Base-by-base conservation (phyloP, 1,140 invertebrate genomes). In the Tetramorium alpestre region DNA sequence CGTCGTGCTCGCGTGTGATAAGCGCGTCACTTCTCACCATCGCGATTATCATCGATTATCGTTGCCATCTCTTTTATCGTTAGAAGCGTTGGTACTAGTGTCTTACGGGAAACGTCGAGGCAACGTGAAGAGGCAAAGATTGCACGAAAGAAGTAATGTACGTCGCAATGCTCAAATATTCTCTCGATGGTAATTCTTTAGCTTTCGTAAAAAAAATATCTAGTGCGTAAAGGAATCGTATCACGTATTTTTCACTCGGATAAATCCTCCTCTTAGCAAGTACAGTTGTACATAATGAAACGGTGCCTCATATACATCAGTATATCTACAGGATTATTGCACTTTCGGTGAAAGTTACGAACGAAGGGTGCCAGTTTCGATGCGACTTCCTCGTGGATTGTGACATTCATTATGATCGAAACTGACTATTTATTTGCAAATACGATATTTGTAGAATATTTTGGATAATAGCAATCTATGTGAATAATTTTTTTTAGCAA, bases 191-290 rank as follows among this genome's bases (percentile, higher is more conserved):
- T 81, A 69, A 84, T 75, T 25, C 80, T 84, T 8, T 73, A 84
- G 25, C 69, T 62, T 84, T 84, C 51, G 5, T 84, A 75, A 84
- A 84, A 62, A 60, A 13, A 0, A 44, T 62, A 49, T 1, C 2
- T 84, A 84, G 25, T 18, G 6, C 49, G 10, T 54, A 49, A 89
- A 88, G 41, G 44, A 44, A 51, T 88, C 58, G n/a, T 88, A 28
- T 22, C 56, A 80, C 44, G 56, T 90, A 89, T 89, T 89, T 89
- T 89, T 89, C 85, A 87, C 78, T 38, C 1, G n/a, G 41, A 88
- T 22, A 47, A 41, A 47, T 47, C 16, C 58, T 78, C 41, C 10
- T 18, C 7, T 1, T 47, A 77, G 75, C 58, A 77, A 64, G 25
- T 65, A 78, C 28, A 7, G 18, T 65, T 78, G 78, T 81, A 81